phyloP scores from a whole-genome alignment of 2,113 vertebrate species.

The Jacana jacana region DNA sequence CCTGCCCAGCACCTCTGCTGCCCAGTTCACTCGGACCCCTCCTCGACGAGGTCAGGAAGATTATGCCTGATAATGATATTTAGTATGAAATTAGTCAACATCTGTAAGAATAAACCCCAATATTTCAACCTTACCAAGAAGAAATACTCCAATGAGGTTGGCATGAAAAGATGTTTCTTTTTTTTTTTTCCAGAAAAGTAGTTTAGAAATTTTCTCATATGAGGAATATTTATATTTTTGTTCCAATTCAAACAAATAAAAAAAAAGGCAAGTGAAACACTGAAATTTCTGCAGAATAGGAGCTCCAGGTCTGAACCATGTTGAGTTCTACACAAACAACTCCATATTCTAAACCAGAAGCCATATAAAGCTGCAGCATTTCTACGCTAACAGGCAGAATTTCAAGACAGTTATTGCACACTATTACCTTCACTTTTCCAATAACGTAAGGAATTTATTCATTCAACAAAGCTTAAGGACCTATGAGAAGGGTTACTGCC shows the following conservation, averaged over 20 bases:
- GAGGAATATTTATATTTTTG: neutral
- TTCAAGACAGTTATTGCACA: neutral
- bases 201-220: neutral
- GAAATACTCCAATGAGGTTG: neutral
- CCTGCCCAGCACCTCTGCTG: neutral
- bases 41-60: neutral
- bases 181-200: neutral
- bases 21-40: neutral
- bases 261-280: neutral
- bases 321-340: neutral
- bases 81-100: neutral
- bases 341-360: neutral
- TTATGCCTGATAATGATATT: neutral
- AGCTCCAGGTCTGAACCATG: neutral
- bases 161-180: neutral
- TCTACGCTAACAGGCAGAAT: neutral
- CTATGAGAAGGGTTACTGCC: neutral
- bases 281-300: neutral
- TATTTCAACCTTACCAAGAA: neutral
- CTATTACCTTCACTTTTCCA: neutral
- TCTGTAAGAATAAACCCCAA: neutral
- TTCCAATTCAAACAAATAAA: neutral
- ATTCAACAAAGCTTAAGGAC: neutral
- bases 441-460: neutral
- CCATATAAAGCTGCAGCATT: neutral